These are phyloP conservation scores for Microctonus aethiopoides DNA, from an alignment of 2,888 invertebrate genomes.

Conservation along the genomic window DNA sequence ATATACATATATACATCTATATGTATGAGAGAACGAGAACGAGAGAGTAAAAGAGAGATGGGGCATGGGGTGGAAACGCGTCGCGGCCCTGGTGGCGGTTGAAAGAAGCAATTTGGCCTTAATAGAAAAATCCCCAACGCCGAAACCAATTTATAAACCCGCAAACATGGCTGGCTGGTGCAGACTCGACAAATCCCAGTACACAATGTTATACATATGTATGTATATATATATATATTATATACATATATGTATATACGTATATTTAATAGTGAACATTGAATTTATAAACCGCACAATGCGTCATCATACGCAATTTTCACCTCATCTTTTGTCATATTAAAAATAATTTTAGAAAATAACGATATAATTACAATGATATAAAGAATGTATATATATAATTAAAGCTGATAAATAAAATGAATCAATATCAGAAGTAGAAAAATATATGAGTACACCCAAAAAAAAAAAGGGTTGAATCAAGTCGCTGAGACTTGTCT, in stretches of 20 bases:
- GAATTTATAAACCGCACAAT: conserved; percentile 52
- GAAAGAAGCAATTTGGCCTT: conserved; percentile 68
- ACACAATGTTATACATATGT: no score
- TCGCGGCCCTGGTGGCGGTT: conserved; percentile 63
- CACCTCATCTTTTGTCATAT: background rate
- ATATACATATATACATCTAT: conserved; percentile 8
- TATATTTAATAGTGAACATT: conserved; percentile 43
- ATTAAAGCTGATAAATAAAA: background rate
- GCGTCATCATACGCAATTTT: conserved; percentile 15
- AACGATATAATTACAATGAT: background rate
- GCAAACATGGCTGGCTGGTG: conserved; percentile 65
- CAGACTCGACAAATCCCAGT: conserved; percentile 48
- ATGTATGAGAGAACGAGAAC: conserved; percentile 28
- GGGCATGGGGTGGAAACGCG: conserved; percentile 16
- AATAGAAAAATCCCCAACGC: conserved; percentile 68
- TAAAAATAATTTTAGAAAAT: background rate
- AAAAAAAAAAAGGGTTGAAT: no score
- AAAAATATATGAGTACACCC: no score
- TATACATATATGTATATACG: no score
- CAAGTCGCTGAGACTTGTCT: no score
- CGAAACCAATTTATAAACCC: conserved; percentile 67
- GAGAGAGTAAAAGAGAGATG: conserved; percentile 41
- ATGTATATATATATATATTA: no score
- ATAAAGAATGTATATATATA: background rate
- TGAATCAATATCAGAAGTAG: no score